Conservation (phyloP, 2,113 vertebrate species). For the Entomyzon cyanotis region DNA sequence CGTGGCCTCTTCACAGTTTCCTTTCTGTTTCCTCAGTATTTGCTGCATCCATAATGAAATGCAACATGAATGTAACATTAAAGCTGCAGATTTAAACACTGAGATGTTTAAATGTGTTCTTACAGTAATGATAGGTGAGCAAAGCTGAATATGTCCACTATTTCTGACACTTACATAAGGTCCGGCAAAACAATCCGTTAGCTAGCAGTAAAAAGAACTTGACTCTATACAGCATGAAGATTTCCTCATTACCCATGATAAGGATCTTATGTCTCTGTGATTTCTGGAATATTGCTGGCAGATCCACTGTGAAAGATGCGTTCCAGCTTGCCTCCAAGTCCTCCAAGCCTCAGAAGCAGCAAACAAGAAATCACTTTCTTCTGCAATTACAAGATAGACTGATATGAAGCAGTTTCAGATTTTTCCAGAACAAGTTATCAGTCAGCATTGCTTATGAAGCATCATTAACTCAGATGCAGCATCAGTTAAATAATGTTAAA, state of each 20-base stretch:
- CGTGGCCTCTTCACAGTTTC: background rate
- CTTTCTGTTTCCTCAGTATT: constrained; percentile 5
- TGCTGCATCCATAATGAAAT: constrained; percentile 14
- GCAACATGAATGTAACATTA: background rate
- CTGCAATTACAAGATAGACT: background rate
- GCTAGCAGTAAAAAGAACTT: background rate
- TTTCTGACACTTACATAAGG: background rate
- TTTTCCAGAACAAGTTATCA: background rate
- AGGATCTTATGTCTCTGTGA: background rate
- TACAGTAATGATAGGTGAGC: background rate
- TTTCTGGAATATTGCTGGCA: background rate
- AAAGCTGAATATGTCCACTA: background rate
- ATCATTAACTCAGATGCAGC: background rate
- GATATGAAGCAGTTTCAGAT: background rate
- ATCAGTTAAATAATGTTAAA: background rate
- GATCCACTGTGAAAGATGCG: background rate
- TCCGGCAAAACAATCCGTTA: background rate
- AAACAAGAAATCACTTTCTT: background rate
- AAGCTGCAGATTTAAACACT: constrained; percentile 17
- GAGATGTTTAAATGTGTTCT: background rate
- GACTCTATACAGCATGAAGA: background rate
- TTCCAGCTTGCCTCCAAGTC: background rate
- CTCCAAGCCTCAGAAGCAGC: background rate
- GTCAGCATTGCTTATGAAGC: background rate
- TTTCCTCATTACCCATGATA: background rate